Conservation (phyloP, 2,797 vertebrate genomes). For the Pelochelys cantorii region DNA sequence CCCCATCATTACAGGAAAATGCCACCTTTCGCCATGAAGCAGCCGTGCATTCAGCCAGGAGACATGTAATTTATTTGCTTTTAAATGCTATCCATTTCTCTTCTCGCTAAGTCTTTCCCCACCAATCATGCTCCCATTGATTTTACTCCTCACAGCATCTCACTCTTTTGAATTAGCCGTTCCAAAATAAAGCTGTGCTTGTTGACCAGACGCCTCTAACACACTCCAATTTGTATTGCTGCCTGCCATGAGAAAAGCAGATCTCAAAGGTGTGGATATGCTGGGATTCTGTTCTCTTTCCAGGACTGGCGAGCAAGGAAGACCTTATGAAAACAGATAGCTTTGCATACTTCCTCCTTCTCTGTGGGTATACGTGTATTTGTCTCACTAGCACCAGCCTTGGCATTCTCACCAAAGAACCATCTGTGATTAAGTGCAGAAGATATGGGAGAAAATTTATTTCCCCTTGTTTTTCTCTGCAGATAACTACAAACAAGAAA, state of each 20-base stretch:
- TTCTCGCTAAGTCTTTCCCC: not conserved
- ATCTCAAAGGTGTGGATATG: not conserved
- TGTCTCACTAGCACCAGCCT: not conserved
- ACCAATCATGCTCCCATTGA: not conserved
- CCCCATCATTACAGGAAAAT: not conserved
- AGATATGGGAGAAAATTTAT: accelerated
- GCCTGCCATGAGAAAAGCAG: not conserved
- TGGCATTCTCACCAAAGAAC: not conserved
- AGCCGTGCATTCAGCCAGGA: not conserved
- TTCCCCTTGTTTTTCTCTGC: not conserved
- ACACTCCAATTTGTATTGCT: not conserved
- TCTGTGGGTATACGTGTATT: not conserved
- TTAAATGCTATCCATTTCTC: not conserved
- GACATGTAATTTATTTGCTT: not conserved
- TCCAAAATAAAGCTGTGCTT: not conserved
- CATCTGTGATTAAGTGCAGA: not conserved
- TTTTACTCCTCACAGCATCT: not conserved
- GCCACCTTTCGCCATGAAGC: not conserved
- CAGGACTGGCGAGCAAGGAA: not conserved
- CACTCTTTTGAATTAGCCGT: not conserved
- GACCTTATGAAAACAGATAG: accelerated
- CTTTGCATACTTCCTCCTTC: accelerated
- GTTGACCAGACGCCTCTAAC: not conserved
- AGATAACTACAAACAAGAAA: not conserved
- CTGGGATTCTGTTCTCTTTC: not conserved